Base-by-base conservation (phyloP, 2,888 invertebrate species). In the Sphecodes monilicornis region DNA sequence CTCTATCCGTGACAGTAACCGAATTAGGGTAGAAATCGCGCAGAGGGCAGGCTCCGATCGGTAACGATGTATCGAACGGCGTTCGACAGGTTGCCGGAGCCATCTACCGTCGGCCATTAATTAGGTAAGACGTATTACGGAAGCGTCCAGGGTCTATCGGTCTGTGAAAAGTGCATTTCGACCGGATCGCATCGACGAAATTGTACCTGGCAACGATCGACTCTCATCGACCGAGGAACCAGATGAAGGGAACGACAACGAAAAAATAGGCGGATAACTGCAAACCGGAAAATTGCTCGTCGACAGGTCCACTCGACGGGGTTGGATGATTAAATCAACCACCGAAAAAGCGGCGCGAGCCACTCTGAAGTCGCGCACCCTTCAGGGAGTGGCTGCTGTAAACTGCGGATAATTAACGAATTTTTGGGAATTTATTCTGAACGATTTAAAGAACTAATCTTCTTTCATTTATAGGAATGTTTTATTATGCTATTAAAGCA, bases 311-410 rank as follows among this genome's bases (percentile, higher is more conserved):
- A 18, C 13, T 57, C 46, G 80, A 74, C 36, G 36, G 43, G 32
- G 54, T 1, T 39, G 71, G 68, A 60, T 77, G 78, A 76, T 80
- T 82, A 79, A 84, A 86, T 83, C 78, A 80, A 85, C 41, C 75
- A 80, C 57, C 41, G 41, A 41, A 16, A 72, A 83, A 84, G 76
- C 76, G 79, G 75, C 70, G 26, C 3, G 69, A 54, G 32, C n/a
- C 32, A 68, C 36, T 57, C 36, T 26, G 26, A 60, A 80, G 60
- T 76, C 70, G 76, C 72, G 41, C 66, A 10, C 16, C 26, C 69
- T 69, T 76, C 66, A 36, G 6, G 50, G 50, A 16, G 0, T 43
- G 16, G 43, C 16, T 16, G 43, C 3, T 13, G 43, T 16, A 16
- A 43, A 43, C 43, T 43, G 16, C 16, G 43, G 11, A 41, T 16